Evolutionary conservation across 2,797 vertebrate genomes (phyloP).

Genomic region (Rhinella marina): DNA sequence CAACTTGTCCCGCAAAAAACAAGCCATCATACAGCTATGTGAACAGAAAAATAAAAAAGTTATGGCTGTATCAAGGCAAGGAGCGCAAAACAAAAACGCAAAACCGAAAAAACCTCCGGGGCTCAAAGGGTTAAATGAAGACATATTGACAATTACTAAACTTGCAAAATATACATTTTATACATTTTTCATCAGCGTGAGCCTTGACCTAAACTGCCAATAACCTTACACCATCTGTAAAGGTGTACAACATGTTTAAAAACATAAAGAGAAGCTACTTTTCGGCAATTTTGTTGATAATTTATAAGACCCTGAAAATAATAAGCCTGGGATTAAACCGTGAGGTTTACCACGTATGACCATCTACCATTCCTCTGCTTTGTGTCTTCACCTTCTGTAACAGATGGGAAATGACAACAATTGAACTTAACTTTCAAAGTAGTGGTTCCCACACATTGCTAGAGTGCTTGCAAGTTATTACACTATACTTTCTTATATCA

Average conservation of each 20-base stretch:
- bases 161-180: too few relatives aligned
- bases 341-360: neutral
- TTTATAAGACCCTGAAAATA: neutral
- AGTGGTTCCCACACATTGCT: conserved; percentile 1
- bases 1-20: too few relatives aligned
- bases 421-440: conserved; percentile 8
- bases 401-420: conserved; percentile 19
- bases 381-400: neutral
- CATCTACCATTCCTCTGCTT: neutral
- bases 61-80: too few relatives aligned
- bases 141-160: neutral
- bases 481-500: neutral
- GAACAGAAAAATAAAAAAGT: too few relatives aligned
- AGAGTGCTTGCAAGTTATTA: conserved; percentile 14
- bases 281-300: neutral
- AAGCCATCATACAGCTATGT: too few relatives aligned
- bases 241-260: neutral
- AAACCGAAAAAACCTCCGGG: too few relatives aligned
- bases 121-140: neutral
- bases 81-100: too few relatives aligned
- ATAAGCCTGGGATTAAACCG: neutral
- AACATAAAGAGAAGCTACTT: neutral
- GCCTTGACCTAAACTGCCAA: neutral
- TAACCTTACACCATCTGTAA: neutral
- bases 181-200: neutral